Evolutionary conservation across 2,888 invertebrate species (phyloP).

Genomic region (Tridacna gigas): DNA sequence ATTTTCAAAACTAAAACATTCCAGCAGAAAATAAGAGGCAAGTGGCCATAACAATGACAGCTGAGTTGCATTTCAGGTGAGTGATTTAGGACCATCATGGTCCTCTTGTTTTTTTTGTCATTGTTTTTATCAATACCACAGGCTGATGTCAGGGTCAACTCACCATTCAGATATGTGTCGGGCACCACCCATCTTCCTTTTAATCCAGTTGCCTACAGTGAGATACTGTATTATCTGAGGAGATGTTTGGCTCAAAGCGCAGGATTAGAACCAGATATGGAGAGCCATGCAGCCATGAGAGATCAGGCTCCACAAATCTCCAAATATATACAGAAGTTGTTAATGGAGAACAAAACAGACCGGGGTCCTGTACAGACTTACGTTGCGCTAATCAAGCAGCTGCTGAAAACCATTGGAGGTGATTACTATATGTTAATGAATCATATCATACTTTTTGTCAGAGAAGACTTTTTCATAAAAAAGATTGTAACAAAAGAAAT

Average conservation of each 20-base stretch:
- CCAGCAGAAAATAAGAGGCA: no score
- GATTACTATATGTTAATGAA: conserved; percentile 82
- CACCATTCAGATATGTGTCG: conserved; percentile 73
- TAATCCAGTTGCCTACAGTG: conserved; percentile 89
- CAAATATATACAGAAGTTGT: conserved; percentile 87
- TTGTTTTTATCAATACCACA: conserved; percentile 29
- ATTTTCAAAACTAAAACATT: no score
- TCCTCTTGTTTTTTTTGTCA: no score
- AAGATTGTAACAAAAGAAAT: no score
- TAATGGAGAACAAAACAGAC: conserved; percentile 84
- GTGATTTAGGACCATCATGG: no score
- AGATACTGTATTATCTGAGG: conserved; percentile 92
- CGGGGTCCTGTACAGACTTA: conserved; percentile 79
- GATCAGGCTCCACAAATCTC: conserved; percentile 80
- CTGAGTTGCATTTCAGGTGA: no score
- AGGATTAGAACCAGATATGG: conserved; percentile 85
- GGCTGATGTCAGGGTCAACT: conserved; percentile 75
- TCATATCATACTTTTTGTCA: not conserved
- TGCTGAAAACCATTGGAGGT: conserved; percentile 88
- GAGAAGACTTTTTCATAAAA: no score
- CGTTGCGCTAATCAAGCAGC: conserved; percentile 78
- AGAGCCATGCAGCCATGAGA: conserved; percentile 75
- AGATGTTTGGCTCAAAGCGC: conserved; percentile 90
- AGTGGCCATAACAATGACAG: no score
- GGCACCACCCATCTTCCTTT: conserved; percentile 88